Evolutionary conservation across 2,797 vertebrate species (phyloP).

Genomic region (Ambastaia sidthimunki): DNA sequence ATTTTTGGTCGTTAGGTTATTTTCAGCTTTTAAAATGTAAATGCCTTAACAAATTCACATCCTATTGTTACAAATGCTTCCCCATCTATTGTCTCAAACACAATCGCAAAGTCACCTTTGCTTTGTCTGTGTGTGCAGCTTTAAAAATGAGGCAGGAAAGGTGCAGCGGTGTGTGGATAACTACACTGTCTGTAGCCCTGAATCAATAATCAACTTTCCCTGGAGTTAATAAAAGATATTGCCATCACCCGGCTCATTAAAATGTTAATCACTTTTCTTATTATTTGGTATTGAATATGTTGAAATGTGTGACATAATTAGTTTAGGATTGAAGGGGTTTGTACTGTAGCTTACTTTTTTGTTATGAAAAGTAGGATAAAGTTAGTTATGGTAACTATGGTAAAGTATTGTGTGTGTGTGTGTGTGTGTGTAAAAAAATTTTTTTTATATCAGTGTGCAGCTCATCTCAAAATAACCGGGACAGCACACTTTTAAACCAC

Average conservation of each 20-base stretch:
- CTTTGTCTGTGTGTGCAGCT: constrained; percentile 16
- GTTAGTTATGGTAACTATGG: too few species aligned
- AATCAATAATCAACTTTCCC: constrained; percentile 59
- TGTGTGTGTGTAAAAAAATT: too few species aligned
- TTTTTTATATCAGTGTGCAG: constrained; percentile 15
- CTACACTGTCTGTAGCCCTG: constrained; percentile 35
- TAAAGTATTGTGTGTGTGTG: too few species aligned
- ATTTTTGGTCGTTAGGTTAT: constrained; percentile 21
- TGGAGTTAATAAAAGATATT: constrained; percentile 64
- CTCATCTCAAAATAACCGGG: constrained; percentile 39
- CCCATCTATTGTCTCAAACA: neutral
- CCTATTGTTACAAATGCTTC: constrained; percentile 11
- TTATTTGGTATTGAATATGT: constrained; percentile 69
- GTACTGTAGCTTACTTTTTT: neutral
- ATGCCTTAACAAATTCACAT: constrained; percentile 24
- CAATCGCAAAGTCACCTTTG: constrained; percentile 15
- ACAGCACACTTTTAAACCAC: constrained; percentile 38
- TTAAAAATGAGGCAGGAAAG: constrained; percentile 28
- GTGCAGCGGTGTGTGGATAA: constrained; percentile 54
- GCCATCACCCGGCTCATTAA: constrained; percentile 68
- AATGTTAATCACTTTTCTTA: constrained; percentile 68
- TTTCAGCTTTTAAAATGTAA: constrained; percentile 26
- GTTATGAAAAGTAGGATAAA: too few species aligned
- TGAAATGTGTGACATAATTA: constrained; percentile 66
- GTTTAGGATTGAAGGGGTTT: constrained; percentile 46